phyloP scores from a whole-genome alignment of 2,797 vertebrate genomes.

The Sebastiscus tertius region DNA sequence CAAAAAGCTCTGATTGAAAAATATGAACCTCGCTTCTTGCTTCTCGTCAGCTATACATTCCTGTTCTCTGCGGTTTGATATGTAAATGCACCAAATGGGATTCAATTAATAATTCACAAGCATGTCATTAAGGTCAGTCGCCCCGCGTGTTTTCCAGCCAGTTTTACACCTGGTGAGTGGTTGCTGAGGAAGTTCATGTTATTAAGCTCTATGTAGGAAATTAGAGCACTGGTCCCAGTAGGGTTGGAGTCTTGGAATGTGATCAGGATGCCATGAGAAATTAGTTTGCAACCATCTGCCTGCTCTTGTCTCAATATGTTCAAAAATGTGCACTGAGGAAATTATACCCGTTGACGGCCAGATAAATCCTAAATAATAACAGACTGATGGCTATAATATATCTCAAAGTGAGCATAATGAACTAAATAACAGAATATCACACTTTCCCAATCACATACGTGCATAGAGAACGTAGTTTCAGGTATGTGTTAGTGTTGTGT shows the following conservation, averaged over 20 bases:
- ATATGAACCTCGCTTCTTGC: not conserved
- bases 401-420: not conserved
- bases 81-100: conserved; percentile 54
- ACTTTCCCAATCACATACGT: not conserved
- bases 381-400: not conserved
- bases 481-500: not conserved
- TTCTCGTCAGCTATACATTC: not conserved
- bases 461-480: not conserved
- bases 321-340: conserved; percentile 22
- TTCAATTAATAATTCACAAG: conserved; percentile 64
- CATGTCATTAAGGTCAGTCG: conserved; percentile 47
- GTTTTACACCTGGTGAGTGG: conserved; percentile 63
- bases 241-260: conserved; percentile 60
- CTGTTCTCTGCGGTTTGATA: conserved; percentile 16
- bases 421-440: not conserved
- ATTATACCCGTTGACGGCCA: not conserved
- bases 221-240: conserved; percentile 68
- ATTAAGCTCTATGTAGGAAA: conserved; percentile 59
- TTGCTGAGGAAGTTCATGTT: conserved; percentile 42
- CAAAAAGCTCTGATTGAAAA: conserved; percentile 9
- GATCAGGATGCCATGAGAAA: conserved; percentile 65
- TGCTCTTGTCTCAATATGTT: conserved; percentile 58
- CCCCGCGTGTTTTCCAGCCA: conserved; percentile 47
- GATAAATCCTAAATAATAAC: conserved; percentile 10
- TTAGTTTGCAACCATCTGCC: conserved; percentile 72